Evolutionary conservation across 2,113 vertebrate genomes (phyloP).

Genomic region (western clawed frog (Xenopus tropicalis)): DNA sequence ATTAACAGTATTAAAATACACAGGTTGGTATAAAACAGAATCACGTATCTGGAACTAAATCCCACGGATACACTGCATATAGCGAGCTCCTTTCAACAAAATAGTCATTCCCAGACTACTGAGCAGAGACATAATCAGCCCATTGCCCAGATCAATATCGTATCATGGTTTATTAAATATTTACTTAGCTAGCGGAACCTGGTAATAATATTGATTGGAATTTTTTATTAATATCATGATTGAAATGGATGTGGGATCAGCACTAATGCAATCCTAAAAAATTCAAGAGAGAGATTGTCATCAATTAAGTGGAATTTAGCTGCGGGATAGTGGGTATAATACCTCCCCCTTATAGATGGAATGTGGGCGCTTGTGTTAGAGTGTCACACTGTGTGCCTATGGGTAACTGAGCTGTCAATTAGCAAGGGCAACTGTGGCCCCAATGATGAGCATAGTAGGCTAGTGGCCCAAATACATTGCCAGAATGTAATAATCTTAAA

Average conservation of each 20-base stretch:
- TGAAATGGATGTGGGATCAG: slow-evolving; percentile 6
- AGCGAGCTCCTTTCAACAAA: background rate
- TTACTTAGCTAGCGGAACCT: background rate
- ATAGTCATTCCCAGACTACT: background rate
- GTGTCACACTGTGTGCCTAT: too few relatives aligned
- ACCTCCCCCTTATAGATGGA: background rate
- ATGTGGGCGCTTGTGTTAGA: background rate
- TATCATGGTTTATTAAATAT: slow-evolving; percentile 31
- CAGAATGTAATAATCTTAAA: too few relatives aligned
- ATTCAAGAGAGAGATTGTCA: background rate
- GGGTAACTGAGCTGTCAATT: too few relatives aligned
- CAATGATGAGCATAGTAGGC: too few relatives aligned
- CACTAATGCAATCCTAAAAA: background rate
- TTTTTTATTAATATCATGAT: slow-evolving; percentile 32
- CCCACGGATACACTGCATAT: too few relatives aligned
- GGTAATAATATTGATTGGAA: slow-evolving; percentile 27
- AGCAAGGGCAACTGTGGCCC: too few relatives aligned
- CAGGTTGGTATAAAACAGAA: too few relatives aligned
- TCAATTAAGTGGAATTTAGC: background rate
- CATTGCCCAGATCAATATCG: slow-evolving; percentile 8
- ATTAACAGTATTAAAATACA: too few relatives aligned
- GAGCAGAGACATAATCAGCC: background rate
- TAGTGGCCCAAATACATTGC: too few relatives aligned
- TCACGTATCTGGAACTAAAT: too few relatives aligned
- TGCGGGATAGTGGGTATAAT: background rate